These are phyloP conservation scores for Ferdinandea cuprea DNA, from an alignment of 2,888 invertebrate species.

Conservation along the genomic window DNA sequence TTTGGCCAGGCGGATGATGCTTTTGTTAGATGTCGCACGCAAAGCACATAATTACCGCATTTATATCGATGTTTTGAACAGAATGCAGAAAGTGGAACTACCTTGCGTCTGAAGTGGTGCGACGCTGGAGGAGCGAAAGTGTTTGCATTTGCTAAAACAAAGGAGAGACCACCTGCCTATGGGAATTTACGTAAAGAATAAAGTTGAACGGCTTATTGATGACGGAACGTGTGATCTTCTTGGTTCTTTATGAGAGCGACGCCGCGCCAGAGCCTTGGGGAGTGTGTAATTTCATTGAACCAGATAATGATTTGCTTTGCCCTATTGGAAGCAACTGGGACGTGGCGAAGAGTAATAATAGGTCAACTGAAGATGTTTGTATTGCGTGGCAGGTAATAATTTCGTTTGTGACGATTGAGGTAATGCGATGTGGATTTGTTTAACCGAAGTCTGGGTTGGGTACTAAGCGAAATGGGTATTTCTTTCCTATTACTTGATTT, in stretches of 20 bases:
- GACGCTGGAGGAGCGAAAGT: constrained; percentile 37
- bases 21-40: constrained; percentile 46
- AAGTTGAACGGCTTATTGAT: constrained; percentile 61
- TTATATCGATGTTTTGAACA: constrained; percentile 46
- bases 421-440: constrained; percentile 29
- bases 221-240: constrained; percentile 31
- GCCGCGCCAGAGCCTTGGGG: neutral
- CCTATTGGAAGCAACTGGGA: constrained; percentile 38
- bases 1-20: neutral
- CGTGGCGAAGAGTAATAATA: constrained; percentile 47
- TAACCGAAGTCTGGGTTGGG: constrained; percentile 11
- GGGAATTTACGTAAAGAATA: constrained; percentile 11
- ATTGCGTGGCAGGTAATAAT: constrained; percentile 50
- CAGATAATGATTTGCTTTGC: constrained; percentile 47
- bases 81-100: constrained; percentile 71
- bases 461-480: neutral
- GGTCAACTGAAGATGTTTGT: constrained; percentile 42
- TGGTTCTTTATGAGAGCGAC: neutral
- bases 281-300: constrained; percentile 56
- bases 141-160: constrained; percentile 24
- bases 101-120: constrained; percentile 12
- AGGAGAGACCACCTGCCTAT: constrained; percentile 5
- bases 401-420: constrained; percentile 20
- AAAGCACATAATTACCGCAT: constrained; percentile 58
- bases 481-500: too few relatives aligned